phyloP scores from a whole-genome alignment of 1,140 invertebrate species.

The Camponotus vicinus region DNA sequence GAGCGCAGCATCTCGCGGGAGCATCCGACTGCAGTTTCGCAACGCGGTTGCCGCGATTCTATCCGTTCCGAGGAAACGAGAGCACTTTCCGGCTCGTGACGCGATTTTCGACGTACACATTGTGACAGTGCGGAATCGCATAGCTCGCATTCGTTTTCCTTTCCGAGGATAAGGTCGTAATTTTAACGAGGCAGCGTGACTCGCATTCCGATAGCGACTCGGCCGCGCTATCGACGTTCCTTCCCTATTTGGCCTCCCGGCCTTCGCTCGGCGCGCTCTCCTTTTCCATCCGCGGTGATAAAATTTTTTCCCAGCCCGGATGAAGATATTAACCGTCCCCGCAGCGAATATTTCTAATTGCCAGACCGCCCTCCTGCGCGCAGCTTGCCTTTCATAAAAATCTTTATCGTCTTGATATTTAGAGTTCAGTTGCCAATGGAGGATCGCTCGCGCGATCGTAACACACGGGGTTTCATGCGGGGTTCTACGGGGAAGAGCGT shows the following conservation, averaged over 20 bases:
- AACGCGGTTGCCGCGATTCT: slow-evolving; percentile 38
- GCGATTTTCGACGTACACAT: slow-evolving; percentile 60
- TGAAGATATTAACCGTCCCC: slow-evolving; percentile 79
- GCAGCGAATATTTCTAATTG: slow-evolving; percentile 82
- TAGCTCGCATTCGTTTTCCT: slow-evolving; percentile 15
- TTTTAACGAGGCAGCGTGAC: slow-evolving; percentile 74
- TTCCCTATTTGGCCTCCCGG: slow-evolving; percentile 22
- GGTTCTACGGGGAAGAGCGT: background rate
- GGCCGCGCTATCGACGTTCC: slow-evolving; percentile 3
- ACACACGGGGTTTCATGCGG: slow-evolving; percentile 45
- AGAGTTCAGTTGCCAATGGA: slow-evolving; percentile 69
- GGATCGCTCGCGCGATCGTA: slow-evolving; percentile 62
- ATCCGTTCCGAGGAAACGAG: background rate
- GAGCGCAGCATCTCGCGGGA: slow-evolving; percentile 14
- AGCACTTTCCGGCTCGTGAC: slow-evolving; percentile 36
- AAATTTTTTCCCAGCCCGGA: slow-evolving; percentile 70
- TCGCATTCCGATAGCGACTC: slow-evolving; percentile 68
- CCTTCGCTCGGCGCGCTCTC: background rate
- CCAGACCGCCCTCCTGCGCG: slow-evolving; percentile 20
- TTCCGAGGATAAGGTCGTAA: slow-evolving; percentile 74
- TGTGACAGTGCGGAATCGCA: slow-evolving; percentile 19
- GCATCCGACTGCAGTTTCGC: slow-evolving; percentile 38
- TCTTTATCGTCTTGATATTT: slow-evolving; percentile 78
- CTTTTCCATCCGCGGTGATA: slow-evolving; percentile 63
- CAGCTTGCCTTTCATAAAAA: slow-evolving; percentile 77